A percentile compares a stretch with the other conserved stretches of the same genome.
phyloP scores from a whole-genome alignment of 2,113 vertebrate genomes.

The Oryzias curvinotus region DNA sequence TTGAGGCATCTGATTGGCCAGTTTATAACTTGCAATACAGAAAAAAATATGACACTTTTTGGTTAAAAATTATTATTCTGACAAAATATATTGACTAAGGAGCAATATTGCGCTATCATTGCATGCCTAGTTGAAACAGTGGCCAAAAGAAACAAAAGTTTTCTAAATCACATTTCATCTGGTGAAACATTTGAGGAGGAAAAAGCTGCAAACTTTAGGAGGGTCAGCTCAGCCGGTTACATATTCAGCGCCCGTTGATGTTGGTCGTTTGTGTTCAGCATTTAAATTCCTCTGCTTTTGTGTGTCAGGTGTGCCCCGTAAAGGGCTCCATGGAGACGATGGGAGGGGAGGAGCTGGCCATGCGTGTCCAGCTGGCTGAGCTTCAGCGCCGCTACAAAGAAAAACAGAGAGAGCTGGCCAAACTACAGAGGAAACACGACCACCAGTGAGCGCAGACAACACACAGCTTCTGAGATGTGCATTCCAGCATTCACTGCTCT shows the following conservation, averaged over 20 bases:
- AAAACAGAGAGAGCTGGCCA: slow-evolving; percentile 94
- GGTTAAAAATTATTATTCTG: no score
- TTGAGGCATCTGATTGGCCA: no score
- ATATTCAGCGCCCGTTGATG: slow-evolving; percentile 30
- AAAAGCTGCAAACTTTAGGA: neutral
- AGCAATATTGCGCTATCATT: no score
- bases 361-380: slow-evolving; percentile 91
- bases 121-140: no score
- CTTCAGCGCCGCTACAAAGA: slow-evolving; percentile 95
- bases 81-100: no score
- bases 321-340: slow-evolving; percentile 92
- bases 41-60: no score
- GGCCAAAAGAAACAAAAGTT: no score
- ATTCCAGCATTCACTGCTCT: slow-evolving; percentile 46
- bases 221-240: slow-evolving; percentile 18
- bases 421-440: slow-evolving; percentile 90
- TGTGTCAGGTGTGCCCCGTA: slow-evolving; percentile 87
- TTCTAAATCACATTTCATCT: no score
- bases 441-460: slow-evolving; percentile 80
- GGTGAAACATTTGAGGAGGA: no score
- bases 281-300: slow-evolving; percentile 53
- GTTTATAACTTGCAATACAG: no score
- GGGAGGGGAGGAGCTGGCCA: slow-evolving; percentile 91
- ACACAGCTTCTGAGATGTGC: slow-evolving; percentile 37
- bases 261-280: slow-evolving; percentile 45